Conservation (phyloP, 2,888 invertebrate species). For the Epirrhoe tristata region DNA sequence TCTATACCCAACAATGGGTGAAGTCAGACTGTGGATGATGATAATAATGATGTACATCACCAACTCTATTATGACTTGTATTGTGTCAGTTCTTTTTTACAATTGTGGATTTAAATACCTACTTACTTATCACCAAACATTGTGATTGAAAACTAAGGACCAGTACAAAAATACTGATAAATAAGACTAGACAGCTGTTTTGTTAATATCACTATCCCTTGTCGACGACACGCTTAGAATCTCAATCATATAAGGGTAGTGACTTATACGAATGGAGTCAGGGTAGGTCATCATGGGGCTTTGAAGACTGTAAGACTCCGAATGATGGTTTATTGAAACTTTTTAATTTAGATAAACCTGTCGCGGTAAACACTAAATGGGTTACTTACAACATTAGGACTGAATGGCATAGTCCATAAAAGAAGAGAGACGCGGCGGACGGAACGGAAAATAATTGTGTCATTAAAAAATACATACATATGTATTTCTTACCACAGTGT, state of each 20-base stretch:
- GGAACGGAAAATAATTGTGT: too few relatives aligned
- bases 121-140: neutral
- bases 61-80: too few relatives aligned
- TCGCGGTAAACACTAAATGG: too few relatives aligned
- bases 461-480: too few relatives aligned
- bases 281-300: constrained; percentile 4
- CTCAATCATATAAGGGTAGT: constrained; percentile 48
- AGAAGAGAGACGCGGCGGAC: too few relatives aligned
- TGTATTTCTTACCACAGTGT: too few relatives aligned
- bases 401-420: too few relatives aligned
- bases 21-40: too few relatives aligned
- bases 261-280: constrained; percentile 61
- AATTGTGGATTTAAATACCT: neutral
- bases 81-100: too few relatives aligned
- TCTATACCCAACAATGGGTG: too few relatives aligned
- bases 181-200: constrained; percentile 20
- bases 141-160: neutral
- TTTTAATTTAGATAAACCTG: neutral
- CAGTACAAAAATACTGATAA: constrained; percentile 13
- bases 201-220: constrained; percentile 25
- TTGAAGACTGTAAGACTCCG: neutral
- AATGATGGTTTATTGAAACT: neutral
- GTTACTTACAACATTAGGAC: too few relatives aligned
- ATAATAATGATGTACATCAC: too few relatives aligned
- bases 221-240: constrained; percentile 42